Conservation (phyloP, 2,888 invertebrate genomes). For the Gisinianus flammeolus region DNA sequence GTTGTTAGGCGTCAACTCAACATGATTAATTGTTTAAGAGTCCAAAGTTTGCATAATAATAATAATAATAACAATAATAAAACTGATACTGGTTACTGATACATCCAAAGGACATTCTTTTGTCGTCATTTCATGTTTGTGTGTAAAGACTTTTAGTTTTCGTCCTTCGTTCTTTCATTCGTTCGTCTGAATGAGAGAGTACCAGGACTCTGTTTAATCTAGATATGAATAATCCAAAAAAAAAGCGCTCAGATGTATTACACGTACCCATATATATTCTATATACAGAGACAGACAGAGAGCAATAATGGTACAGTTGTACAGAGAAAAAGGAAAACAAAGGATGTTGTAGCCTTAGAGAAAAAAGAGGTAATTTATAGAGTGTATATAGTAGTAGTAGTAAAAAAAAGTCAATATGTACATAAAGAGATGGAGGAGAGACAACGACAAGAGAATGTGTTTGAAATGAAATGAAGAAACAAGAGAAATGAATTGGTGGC, state of each 20-base stretch:
- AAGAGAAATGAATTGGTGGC: slow-evolving; percentile 10
- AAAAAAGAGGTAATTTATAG: background rate
- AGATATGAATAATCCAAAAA: background rate
- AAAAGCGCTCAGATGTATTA: background rate
- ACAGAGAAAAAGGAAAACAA: background rate
- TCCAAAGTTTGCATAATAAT: background rate
- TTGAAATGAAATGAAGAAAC: background rate
- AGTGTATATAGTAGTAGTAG: background rate
- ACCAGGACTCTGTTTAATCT: too few species aligned
- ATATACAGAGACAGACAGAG: background rate
- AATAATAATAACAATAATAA: too few species aligned
- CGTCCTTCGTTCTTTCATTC: background rate
- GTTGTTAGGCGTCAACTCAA: background rate
- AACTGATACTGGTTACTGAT: too few species aligned
- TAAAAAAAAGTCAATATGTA: background rate
- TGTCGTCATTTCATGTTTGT: too few species aligned
- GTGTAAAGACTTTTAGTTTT: background rate
- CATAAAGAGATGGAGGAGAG: background rate
- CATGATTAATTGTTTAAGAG: background rate
- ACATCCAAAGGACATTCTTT: too few species aligned
- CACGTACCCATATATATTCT: background rate
- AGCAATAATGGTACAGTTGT: background rate
- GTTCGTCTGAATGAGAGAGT: background rate
- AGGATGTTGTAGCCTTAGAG: background rate
- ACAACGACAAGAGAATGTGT: background rate